phyloP scores from a whole-genome alignment of 2,797 vertebrate genomes.

The Podarcis siculus region DNA sequence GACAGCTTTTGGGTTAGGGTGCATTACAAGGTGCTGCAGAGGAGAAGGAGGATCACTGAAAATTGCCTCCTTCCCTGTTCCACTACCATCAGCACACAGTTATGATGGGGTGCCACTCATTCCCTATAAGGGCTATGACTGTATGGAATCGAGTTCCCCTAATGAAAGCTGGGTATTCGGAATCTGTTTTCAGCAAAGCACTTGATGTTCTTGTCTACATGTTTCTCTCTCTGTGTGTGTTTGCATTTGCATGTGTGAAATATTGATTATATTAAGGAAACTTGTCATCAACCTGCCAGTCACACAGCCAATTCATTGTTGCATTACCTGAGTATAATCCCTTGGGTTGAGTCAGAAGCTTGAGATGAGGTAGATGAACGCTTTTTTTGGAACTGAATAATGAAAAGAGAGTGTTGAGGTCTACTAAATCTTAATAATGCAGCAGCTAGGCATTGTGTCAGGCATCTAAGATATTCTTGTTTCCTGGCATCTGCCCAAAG shows the following conservation, averaged over 20 bases:
- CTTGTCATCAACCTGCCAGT: neutral
- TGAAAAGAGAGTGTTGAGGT: neutral
- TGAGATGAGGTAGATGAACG: neutral
- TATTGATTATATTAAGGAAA: neutral
- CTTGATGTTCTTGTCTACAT: neutral
- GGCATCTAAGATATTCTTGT: conserved; percentile 3
- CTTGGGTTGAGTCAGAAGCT: neutral
- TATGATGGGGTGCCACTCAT: too few relatives aligned
- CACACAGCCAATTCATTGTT: neutral
- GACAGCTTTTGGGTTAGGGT: too few relatives aligned
- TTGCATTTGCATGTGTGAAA: neutral
- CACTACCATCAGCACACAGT: too few relatives aligned
- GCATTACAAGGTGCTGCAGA: too few relatives aligned
- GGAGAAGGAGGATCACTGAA: too few relatives aligned
- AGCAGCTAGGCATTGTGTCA: conserved; percentile 9
- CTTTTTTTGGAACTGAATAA: neutral
- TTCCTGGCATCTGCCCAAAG: conserved; percentile 19
- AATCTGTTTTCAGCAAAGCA: neutral
- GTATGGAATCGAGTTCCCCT: neutral
- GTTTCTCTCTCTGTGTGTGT: too few relatives aligned
- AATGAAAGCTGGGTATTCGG: neutral
- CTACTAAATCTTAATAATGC: conserved; percentile 23
- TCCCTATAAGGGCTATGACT: neutral
- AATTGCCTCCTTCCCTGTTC: too few relatives aligned
- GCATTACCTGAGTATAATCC: neutral